These are phyloP conservation scores for Xerus rutilus DNA, from an alignment of 2,797 vertebrate genomes.

Conservation along the genomic window DNA sequence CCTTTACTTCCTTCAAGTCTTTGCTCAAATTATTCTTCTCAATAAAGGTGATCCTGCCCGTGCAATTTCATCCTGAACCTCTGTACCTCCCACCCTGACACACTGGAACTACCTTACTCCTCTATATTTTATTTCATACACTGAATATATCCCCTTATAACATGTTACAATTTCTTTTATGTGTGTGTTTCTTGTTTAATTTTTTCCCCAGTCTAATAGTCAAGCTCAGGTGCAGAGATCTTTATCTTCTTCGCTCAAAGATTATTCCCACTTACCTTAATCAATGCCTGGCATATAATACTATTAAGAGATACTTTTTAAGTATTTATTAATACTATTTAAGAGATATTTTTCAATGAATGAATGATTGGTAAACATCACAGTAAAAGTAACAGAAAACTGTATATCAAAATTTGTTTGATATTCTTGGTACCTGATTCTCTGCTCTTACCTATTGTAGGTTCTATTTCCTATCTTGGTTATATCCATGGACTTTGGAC, in stretches of 20 bases:
- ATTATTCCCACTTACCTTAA: background rate
- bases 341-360: background rate
- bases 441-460: background rate
- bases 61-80: background rate
- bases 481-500: background rate
- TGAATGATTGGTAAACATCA: background rate
- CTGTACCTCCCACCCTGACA: background rate
- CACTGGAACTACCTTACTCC: background rate
- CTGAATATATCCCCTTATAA: background rate
- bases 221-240: background rate
- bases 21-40: background rate
- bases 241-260: background rate
- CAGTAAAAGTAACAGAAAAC: background rate
- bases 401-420: background rate
- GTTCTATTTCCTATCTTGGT: background rate
- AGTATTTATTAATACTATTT: no score
- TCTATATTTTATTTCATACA: background rate
- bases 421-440: background rate
- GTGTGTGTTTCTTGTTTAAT: background rate
- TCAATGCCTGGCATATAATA: background rate
- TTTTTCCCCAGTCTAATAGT: background rate
- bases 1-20: background rate
- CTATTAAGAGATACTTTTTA: background rate
- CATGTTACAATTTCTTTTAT: background rate
- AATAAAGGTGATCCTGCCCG: background rate